Percentiles rank a stretch among this genome's conserved stretches.
Evolutionary conservation across 2,797 vertebrate genomes (phyloP).

Genomic region (Sus cebifrons): DNA sequence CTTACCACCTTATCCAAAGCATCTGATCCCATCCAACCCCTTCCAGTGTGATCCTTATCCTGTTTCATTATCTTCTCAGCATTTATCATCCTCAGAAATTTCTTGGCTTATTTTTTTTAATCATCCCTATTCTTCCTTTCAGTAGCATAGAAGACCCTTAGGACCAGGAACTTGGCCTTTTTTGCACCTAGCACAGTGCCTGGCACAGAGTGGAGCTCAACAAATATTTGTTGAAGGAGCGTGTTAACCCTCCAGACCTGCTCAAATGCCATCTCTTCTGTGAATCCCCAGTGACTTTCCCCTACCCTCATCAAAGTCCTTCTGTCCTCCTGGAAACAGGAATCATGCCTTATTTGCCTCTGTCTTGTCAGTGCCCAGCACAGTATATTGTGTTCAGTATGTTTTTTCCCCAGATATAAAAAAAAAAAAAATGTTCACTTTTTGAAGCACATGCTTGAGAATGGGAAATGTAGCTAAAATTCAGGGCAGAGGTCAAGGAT

Average conservation of each 20-base stretch:
- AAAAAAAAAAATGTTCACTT: slow-evolving; percentile 14
- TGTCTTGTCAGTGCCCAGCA: background rate
- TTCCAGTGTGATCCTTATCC: background rate
- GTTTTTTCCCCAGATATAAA: background rate
- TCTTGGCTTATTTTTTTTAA: background rate
- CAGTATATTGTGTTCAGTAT: background rate
- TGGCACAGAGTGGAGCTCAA: background rate
- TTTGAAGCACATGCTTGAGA: slow-evolving; percentile 20
- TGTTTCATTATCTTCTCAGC: slow-evolving; percentile 31
- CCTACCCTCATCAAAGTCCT: background rate
- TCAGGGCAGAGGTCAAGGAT: background rate
- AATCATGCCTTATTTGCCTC: background rate
- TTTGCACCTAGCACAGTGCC: background rate
- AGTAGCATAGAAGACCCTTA: background rate
- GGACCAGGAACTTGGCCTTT: background rate
- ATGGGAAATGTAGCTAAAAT: background rate
- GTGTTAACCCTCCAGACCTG: background rate
- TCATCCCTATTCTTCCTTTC: background rate
- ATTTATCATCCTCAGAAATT: slow-evolving; percentile 46
- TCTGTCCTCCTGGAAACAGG: slow-evolving; percentile 6
- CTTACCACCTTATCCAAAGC: background rate
- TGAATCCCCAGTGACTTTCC: background rate
- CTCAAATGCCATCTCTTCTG: background rate
- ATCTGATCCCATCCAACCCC: background rate
- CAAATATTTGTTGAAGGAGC: background rate